phyloP scores from a whole-genome alignment of 2,113 vertebrate genomes.

The Phaetusa simplex region DNA sequence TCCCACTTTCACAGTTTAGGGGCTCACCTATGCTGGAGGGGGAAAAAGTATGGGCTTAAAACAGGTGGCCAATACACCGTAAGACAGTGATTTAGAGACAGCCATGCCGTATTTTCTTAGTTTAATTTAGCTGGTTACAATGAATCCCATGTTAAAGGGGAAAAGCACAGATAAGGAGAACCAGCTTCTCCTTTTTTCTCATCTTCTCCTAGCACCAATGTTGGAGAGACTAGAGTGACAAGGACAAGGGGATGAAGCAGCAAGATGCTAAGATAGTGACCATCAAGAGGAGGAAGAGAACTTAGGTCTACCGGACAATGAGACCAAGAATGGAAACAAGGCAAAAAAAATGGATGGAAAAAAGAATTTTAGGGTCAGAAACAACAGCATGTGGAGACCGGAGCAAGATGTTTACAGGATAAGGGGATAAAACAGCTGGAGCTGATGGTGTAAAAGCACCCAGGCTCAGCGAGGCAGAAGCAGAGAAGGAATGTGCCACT shows the following conservation, averaged over 20 bases:
- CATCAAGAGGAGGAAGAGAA: neutral
- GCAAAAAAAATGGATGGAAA: neutral
- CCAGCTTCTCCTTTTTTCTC: neutral
- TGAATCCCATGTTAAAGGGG: neutral
- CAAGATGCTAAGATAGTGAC: neutral
- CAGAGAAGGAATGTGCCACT: neutral
- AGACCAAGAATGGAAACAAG: neutral
- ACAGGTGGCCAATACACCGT: neutral
- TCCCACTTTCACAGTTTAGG: neutral
- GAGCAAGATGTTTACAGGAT: neutral
- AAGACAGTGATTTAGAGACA: neutral
- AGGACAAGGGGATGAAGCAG: neutral
- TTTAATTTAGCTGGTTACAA: neutral
- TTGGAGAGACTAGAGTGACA: neutral
- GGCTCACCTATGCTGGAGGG: fast-evolving
- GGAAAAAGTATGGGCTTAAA: neutral
- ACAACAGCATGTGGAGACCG: neutral
- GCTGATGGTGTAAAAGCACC: neutral
- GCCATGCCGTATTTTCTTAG: neutral
- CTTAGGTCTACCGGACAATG: neutral
- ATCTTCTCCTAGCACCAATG: neutral
- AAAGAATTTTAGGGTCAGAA: neutral
- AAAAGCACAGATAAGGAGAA: neutral
- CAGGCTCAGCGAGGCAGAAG: neutral
- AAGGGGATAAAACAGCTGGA: neutral